These are phyloP conservation scores for Gymnothorax javanicus DNA, from an alignment of 2,797 vertebrate species.

Conservation along the genomic window DNA sequence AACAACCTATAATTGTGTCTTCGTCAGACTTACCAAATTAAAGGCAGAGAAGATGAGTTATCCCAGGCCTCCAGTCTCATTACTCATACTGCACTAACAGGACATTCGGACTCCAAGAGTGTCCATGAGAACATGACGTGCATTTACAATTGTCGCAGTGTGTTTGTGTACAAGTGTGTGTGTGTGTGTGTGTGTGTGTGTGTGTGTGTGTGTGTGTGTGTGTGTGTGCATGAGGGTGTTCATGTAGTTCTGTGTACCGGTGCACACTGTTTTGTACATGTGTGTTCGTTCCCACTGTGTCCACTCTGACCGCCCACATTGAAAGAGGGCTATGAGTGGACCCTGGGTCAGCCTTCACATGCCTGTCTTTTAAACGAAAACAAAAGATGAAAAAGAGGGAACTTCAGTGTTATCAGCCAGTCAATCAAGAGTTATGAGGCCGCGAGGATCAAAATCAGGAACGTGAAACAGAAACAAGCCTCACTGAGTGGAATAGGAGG, in stretches of 20 bases:
- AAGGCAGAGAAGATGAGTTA: not conserved
- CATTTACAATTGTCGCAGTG: not conserved
- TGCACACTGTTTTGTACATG: not conserved
- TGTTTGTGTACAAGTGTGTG: not conserved
- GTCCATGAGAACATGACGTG: constrained; percentile 27
- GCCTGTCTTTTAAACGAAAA: constrained; percentile 43
- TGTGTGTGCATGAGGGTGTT: not conserved
- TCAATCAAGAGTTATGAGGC: not conserved
- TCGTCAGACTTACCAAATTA: constrained; percentile 4
- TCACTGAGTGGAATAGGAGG: not conserved
- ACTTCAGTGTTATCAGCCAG: not conserved
- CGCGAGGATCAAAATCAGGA: not conserved
- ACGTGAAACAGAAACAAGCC: not conserved
- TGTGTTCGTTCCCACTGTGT: not conserved
- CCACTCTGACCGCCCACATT: constrained; percentile 50
- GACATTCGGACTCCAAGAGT: constrained; percentile 2
- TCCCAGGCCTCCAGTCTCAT: not conserved
- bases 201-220: not conserved
- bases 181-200: not conserved
- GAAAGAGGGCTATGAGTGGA: constrained; percentile 41
- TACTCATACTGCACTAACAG: constrained; percentile 10
- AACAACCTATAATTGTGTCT: constrained; percentile 11
- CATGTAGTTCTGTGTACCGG: not conserved
- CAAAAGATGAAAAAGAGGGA: constrained; percentile 25
- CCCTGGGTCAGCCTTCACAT: constrained; percentile 45